phyloP scores from a whole-genome alignment of 2,113 vertebrate species.

The Albula goreensis region DNA sequence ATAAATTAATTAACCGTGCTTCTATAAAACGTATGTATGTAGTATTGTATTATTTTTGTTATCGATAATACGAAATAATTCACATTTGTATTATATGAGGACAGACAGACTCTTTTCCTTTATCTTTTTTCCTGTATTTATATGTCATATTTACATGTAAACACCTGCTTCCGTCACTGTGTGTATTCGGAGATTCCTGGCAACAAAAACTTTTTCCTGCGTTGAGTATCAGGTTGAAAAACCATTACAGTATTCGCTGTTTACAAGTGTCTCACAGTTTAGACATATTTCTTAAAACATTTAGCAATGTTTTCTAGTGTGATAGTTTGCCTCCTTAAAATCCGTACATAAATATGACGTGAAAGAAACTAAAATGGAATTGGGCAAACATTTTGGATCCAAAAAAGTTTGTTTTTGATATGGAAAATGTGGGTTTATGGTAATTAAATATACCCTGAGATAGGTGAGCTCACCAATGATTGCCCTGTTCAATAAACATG shows the following conservation, averaged over 20 bases:
- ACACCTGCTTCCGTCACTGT: slow-evolving; percentile 25
- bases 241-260: slow-evolving; percentile 17
- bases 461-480: too few relatives aligned
- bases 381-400: too few relatives aligned
- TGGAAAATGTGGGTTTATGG: too few relatives aligned
- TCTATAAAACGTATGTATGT: too few relatives aligned
- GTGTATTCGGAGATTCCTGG: neutral
- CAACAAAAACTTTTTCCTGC: slow-evolving; percentile 7
- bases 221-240: slow-evolving; percentile 40
- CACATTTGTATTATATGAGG: neutral
- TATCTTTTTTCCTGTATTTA: neutral
- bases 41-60: neutral
- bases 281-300: too few relatives aligned
- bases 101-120: neutral
- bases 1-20: neutral
- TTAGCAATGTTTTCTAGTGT: neutral
- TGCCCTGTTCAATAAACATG: too few relatives aligned
- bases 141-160: neutral
- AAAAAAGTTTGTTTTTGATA: too few relatives aligned
- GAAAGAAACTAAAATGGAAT: neutral
- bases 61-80: neutral
- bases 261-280: slow-evolving; percentile 29
- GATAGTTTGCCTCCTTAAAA: neutral
- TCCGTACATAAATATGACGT: neutral
- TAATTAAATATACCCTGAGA: too few relatives aligned